Evolutionary conservation across 2,113 vertebrate genomes (phyloP), one percentile per base, ranked within the genome.

Genomic region (Pelodiscus sinensis): DNA sequence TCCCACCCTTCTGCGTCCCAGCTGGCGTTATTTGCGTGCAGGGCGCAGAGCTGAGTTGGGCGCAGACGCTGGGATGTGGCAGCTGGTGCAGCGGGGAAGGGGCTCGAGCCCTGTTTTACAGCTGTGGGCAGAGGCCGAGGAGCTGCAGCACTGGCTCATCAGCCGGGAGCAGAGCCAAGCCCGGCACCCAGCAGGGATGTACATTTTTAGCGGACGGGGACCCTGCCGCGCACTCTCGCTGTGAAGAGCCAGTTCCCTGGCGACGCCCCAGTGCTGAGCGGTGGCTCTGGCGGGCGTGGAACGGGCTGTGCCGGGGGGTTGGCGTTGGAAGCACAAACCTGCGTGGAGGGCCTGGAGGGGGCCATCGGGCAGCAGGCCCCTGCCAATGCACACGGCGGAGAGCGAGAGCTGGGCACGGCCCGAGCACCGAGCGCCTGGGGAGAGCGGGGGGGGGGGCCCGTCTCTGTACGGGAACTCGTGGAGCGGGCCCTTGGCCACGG

Each of bases 21-120:
- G 12, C 73, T 38, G 73, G 73, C 50, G 73, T 22, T 25, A 38
- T 6, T 0, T 50, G 44, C 25, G 0, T 0, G 0, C 31, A 0
- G 13, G 50, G 56, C 31, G 80, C 58, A 27, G 82, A 81, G 65
- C 79, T 2, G 2, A 3, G 0, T 65, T 25, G 6, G 1, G 2
- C 31, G 79, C 2, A 0, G 79, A 60, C 80, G 73, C 27, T 31
- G 80, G 18, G 19, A 18, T 38, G 9, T 0, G 1, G 91, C 79
- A 10, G 71, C 58, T 1, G 1, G 65, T 31, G 10, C n/a, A 21
- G 31, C 65, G n/a, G 8, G 65, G 24, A 31, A 21, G 4, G 57
- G 78, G n/a, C 3, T 0, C 12, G 62, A 9, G 4, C 18, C 16
- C n/a, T 35, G 5, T n/a, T 9, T 55, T 8, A 0, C 3, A 1